A percentile compares a stretch with the other conserved stretches of the same genome.
phyloP scores from a whole-genome alignment of 2,113 vertebrate species.

The Spea multiplicata region DNA sequence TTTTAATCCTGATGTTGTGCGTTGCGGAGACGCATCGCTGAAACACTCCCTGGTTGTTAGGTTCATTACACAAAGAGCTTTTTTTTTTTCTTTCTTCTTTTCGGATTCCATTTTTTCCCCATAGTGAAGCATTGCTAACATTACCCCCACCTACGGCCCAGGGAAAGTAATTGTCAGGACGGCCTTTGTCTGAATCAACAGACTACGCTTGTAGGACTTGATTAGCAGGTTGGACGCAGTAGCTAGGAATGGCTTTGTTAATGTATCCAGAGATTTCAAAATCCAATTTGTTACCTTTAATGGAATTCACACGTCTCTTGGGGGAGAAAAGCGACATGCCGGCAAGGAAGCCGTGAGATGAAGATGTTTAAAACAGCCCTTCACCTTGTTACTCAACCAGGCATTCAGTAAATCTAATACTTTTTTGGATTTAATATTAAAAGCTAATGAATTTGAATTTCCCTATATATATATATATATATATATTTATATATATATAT shows the following conservation, averaged over 20 bases:
- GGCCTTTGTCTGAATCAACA: background rate
- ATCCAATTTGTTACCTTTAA: constrained; percentile 13
- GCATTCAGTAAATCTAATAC: background rate
- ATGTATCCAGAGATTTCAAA: constrained; percentile 17
- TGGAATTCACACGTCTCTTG: constrained; percentile 13
- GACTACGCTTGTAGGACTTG: constrained; percentile 3
- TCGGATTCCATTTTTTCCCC: background rate
- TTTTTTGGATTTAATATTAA: too few relatives aligned
- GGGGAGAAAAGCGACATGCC: background rate
- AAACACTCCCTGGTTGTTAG: background rate
- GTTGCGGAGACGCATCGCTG: background rate
- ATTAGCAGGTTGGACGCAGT: constrained; percentile 17
- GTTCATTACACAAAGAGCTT: background rate
- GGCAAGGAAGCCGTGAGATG: background rate
- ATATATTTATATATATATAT: too few relatives aligned
- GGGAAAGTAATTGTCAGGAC: background rate
- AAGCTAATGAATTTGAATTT: too few relatives aligned
- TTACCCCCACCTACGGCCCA: background rate
- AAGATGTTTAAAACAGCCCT: background rate
- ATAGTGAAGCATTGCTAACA: constrained; percentile 6
- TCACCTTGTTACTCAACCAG: background rate
- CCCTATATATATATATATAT: too few relatives aligned
- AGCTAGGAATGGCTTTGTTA: constrained; percentile 5
- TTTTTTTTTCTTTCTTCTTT: background rate
- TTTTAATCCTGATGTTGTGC: background rate